Percentiles rank a stretch among this genome's conserved stretches.
Conservation (phyloP, 2,888 invertebrate genomes). For the Pycnomerus fuliginosus region DNA sequence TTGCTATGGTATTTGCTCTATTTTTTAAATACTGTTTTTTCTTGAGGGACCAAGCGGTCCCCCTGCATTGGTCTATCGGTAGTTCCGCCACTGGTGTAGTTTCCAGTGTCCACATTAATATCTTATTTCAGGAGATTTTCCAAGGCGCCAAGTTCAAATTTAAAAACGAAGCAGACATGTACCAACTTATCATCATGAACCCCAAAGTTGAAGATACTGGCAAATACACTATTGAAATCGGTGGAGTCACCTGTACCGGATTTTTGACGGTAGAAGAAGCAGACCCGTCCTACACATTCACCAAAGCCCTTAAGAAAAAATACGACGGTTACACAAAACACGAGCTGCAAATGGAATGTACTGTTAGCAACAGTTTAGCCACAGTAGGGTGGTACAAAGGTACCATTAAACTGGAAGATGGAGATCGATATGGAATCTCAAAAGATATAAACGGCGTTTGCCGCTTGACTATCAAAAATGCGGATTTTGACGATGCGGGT, state of each 20-base stretch:
- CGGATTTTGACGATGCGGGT: slow-evolving; percentile 81
- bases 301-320: slow-evolving; percentile 85
- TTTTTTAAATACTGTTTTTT: no score
- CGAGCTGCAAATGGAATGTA: slow-evolving; percentile 88
- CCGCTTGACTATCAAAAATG: slow-evolving; percentile 79
- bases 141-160: slow-evolving; percentile 96
- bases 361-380: slow-evolving; percentile 91
- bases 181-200: slow-evolving; percentile 83
- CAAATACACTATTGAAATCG: slow-evolving; percentile 94
- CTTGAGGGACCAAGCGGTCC: no score
- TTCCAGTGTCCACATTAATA: background rate
- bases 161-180: slow-evolving; percentile 86
- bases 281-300: slow-evolving; percentile 91
- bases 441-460: slow-evolving; percentile 93
- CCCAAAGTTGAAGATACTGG: slow-evolving; percentile 97
- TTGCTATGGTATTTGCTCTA: no score
- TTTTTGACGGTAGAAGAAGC: slow-evolving; percentile 96
- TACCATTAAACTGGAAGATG: slow-evolving; percentile 72
- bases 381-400: slow-evolving; percentile 92
- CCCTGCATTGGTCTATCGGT: no score
- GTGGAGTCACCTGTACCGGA: slow-evolving; percentile 83
- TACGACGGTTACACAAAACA: slow-evolving; percentile 88
- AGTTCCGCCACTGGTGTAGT: no score
- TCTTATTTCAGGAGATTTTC: slow-evolving; percentile 79
- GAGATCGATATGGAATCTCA: slow-evolving; percentile 81